Conservation (phyloP, 2,797 vertebrate genomes). For the Onychomys arenicola region DNA sequence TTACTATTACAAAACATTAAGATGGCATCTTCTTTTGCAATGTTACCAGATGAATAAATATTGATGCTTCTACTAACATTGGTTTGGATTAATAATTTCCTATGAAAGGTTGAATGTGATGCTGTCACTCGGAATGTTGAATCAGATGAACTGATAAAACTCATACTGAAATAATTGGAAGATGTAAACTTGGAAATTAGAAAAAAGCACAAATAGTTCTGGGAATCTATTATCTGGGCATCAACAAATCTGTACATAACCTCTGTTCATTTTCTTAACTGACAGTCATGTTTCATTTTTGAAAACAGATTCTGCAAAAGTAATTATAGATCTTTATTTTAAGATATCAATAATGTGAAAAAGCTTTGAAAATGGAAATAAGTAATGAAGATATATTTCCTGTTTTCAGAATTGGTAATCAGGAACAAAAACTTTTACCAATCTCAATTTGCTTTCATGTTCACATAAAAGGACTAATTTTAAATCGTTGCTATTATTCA, state of each 20-base stretch:
- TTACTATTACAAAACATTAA: constrained; percentile 17
- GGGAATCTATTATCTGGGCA: background rate
- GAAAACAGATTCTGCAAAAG: background rate
- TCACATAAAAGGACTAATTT: background rate
- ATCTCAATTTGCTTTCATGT: background rate
- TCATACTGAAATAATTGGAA: background rate
- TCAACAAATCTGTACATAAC: background rate
- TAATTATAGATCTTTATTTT: background rate
- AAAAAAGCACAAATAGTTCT: background rate
- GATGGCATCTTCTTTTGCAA: constrained; percentile 23
- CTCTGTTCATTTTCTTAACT: constrained; percentile 24
- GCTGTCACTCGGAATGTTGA: background rate
- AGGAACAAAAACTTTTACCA: background rate
- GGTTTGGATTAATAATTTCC: constrained; percentile 25
- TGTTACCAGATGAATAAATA: background rate
- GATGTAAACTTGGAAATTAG: constrained; percentile 8
- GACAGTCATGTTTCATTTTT: background rate
- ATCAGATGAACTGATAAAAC: constrained; percentile 7
- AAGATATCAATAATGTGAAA: background rate
- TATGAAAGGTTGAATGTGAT: background rate
- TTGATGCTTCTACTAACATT: constrained; percentile 31
- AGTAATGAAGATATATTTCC: background rate
- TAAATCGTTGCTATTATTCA: background rate
- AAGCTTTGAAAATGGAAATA: background rate
- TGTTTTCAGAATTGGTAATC: background rate